Evolutionary conservation across 2,888 invertebrate genomes (phyloP), one percentile per base, ranked within the genome.

Genomic region (Brassicogethes aeneus): DNA sequence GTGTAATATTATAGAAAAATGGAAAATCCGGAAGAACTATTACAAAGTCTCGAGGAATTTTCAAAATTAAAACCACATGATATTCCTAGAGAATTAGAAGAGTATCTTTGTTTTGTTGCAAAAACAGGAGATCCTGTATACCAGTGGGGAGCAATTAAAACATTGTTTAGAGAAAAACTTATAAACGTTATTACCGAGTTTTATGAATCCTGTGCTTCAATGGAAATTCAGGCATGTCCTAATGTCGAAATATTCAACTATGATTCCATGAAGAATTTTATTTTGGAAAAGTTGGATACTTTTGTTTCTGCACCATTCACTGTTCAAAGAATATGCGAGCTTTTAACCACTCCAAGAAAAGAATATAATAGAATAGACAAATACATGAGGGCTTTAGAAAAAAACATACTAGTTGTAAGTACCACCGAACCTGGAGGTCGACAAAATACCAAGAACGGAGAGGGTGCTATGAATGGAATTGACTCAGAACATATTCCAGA

Each of bases 361-460:
- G 94, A 97, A 63, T 99, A 99, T 68, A 90, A 88, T 61, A 78
- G 93, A 46, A 86, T 93, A 46, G 97, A 96, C 64, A 97, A 97
- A 67, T 97, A 88, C 64, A 88, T 99, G 85, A 75, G 96, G 43
- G 97, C 96, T 0, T 75, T 99, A 44, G 97, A 97, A 66, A 97
- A 97, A 68, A 91, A 90, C 58, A 88, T 92, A 53, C 70, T 91
- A 54, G 92, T 92, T 43, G 91, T 92, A 7, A 82, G 82, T 61
- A 82, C 83, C 17, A 76, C 75, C 52, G 83, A 79, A 59, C 83
- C 83, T 2, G 82, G 82, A 10, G 78, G 73, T 52, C 74, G 75
- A 35, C 69, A 76, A 10, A 81, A 79, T 47, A 73, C 77, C 10
- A 79, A 82, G 60, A 81, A 82, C 63, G 80, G 80, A 1, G 82